These are phyloP conservation scores for Taenioides sp. DNA, from an alignment of 2,797 vertebrate species.

Conservation along the genomic window DNA sequence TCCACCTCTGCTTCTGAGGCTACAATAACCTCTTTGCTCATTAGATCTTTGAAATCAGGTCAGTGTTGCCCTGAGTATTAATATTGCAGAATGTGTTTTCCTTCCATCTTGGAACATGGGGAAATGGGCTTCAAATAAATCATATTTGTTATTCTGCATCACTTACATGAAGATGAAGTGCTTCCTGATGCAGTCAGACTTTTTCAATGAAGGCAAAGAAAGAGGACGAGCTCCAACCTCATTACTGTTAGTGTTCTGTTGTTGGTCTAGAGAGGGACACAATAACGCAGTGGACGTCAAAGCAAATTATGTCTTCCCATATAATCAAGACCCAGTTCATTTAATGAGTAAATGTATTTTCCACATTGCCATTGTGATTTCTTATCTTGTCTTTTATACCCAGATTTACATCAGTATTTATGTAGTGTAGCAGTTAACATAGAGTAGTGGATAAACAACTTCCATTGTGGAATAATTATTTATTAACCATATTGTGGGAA, in stretches of 20 bases:
- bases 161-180: neutral
- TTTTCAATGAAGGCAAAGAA: too few relatives aligned
- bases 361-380: too few relatives aligned
- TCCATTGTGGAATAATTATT: too few relatives aligned
- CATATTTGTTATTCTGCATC: neutral
- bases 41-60: slow-evolving; percentile 16
- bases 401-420: neutral
- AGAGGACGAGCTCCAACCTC: too few relatives aligned
- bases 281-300: too few relatives aligned
- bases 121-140: neutral
- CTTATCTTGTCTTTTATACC: neutral
- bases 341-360: too few relatives aligned
- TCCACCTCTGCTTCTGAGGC: neutral
- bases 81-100: slow-evolving; percentile 2
- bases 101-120: neutral
- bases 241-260: neutral
- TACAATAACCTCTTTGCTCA: neutral
- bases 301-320: too few relatives aligned
- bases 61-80: neutral
- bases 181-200: neutral
- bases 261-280: neutral
- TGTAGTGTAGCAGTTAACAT: neutral
- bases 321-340: too few relatives aligned
- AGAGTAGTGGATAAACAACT: too few relatives aligned
- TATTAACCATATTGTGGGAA: too few relatives aligned